phyloP scores from a whole-genome alignment of 2,888 invertebrate species.

The Xiphydria camelus region DNA sequence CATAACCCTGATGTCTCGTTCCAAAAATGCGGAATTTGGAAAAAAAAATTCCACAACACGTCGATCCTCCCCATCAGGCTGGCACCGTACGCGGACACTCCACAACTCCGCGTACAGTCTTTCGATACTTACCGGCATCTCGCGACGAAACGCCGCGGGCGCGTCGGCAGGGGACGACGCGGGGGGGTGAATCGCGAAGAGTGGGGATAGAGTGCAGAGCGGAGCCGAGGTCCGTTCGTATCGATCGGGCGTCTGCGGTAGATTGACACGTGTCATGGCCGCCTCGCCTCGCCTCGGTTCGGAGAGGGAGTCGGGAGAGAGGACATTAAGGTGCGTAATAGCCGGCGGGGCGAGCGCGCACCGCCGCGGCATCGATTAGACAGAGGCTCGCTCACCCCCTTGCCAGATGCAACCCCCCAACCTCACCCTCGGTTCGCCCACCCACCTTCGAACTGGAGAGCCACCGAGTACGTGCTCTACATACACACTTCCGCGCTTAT shows the following conservation, averaged over 20 bases:
- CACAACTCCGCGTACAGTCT: too few species aligned
- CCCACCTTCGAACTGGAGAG: constrained; percentile 48
- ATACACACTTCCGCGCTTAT: constrained; percentile 39
- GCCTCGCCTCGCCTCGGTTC: constrained; percentile 36
- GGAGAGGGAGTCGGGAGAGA: constrained; percentile 38
- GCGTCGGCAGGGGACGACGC: too few species aligned
- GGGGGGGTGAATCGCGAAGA: constrained; percentile 32
- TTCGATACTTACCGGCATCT: too few species aligned
- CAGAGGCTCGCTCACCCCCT: constrained; percentile 51
- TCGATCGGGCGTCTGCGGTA: constrained; percentile 58
- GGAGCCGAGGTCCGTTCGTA: constrained; percentile 54
- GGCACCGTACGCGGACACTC: too few species aligned
- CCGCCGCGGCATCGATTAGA: constrained; percentile 58
- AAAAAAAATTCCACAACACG: too few species aligned
- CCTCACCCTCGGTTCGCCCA: constrained; percentile 26
- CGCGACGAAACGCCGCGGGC: too few species aligned
- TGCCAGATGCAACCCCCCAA: constrained; percentile 43
- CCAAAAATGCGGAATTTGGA: too few species aligned
- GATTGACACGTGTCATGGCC: constrained; percentile 59
- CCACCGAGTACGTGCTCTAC: constrained; percentile 55
- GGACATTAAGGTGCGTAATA: constrained; percentile 59
- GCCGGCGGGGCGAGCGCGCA: constrained; percentile 57
- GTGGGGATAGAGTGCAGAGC: constrained; percentile 8
- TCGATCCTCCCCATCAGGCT: too few species aligned
- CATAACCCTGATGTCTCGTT: too few species aligned